Base-by-base conservation (phyloP, 2,113 vertebrate genomes). In the Oncorhynchus tshawytscha region DNA sequence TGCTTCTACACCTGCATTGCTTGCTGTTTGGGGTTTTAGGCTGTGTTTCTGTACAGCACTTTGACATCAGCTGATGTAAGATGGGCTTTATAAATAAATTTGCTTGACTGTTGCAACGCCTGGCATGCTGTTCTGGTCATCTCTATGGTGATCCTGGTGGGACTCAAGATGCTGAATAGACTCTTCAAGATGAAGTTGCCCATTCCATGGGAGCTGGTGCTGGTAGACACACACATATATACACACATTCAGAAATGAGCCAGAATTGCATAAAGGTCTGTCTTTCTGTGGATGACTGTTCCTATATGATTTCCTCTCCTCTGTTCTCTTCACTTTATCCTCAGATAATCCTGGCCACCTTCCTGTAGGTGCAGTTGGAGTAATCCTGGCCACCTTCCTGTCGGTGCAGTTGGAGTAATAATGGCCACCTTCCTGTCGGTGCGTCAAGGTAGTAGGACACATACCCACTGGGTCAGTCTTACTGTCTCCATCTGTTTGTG, bases 131-230 rank as follows among this genome's bases (percentile, higher is more conserved):
- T 81, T 95, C 75, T 91, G 0, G 1, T 89, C 31, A 86, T 95
- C 67, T 87, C 94, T 3, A 92, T 94, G 45, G 77, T 88, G 66
- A 86, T 65, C 4, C 92, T 96, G 3, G 70, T 91, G 22, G 25
- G 86, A 0, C 89, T 94, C 77, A 95, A 95, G 76, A 62, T 94
- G 27, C 24, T 96, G 81, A 95, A 93, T 51, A 84, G 90, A 66
- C 91, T 88, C 71, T 86, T 94, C 1, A 85, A 69, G 0, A 65
- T 69, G 15, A 83, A 82, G 54, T 78, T 95, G 68, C 94, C 94
- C 0, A 85, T 95, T 27, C 94, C 95, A 1, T 92, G 93, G 3
- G 95, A 95, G 57, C 91, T 96, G 27, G 78, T 95, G 76, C 92
- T 89, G 91, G 95, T 95, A 49, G 7, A 67, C 27, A 75, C 64